Conservation (phyloP, 2,888 invertebrate genomes). For the Steinernema scapterisci region DNA sequence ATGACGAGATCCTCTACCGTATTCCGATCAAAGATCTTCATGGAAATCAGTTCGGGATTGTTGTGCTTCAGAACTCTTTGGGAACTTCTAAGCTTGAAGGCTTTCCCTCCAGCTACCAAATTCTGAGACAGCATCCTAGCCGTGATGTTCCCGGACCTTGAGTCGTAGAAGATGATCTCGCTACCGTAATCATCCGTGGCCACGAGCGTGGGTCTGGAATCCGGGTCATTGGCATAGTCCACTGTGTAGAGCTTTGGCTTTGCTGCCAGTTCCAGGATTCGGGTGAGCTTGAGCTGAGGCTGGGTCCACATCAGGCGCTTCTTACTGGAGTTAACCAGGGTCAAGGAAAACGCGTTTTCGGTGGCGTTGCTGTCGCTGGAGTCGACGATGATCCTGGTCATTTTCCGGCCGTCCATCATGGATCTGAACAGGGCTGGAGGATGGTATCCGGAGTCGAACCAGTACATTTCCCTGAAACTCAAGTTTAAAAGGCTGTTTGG, state of each 20-base stretch:
- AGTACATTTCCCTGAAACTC: constrained; percentile 43
- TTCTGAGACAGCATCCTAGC: constrained; percentile 35
- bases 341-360: constrained; percentile 32
- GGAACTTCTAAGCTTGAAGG: constrained; percentile 34
- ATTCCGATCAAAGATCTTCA: constrained; percentile 39
- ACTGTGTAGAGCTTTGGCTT: constrained; percentile 38
- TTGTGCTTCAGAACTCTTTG: constrained; percentile 36
- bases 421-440: constrained; percentile 35
- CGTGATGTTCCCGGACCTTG: constrained; percentile 33
- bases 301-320: constrained; percentile 37
- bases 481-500: too few relatives aligned
- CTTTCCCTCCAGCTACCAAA: constrained; percentile 36
- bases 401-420: constrained; percentile 43
- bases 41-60: constrained; percentile 33
- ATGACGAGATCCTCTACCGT: constrained; percentile 20
- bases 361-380: constrained; percentile 31
- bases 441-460: constrained; percentile 42
- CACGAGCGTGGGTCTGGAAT: constrained; percentile 22
- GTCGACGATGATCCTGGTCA: constrained; percentile 32
- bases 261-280: constrained; percentile 33
- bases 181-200: constrained; percentile 36
- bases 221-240: constrained; percentile 34
- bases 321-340: constrained; percentile 32
- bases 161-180: constrained; percentile 40
- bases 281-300: constrained; percentile 34